Base-by-base conservation (phyloP, 2,888 invertebrate species). In the Aelia acuminata region DNA sequence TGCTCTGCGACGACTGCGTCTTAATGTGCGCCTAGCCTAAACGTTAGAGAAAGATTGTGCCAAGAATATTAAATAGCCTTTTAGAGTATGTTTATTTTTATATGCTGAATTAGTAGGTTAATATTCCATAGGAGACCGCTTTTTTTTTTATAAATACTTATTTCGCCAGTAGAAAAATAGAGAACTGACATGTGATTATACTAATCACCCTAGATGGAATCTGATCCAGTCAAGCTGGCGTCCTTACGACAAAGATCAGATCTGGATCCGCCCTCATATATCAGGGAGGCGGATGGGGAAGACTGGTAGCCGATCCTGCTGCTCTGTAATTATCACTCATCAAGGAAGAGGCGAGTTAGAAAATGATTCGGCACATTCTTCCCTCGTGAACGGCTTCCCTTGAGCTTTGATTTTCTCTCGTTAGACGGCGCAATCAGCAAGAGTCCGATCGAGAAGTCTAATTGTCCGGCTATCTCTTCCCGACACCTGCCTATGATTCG, bases 351-450 rank as follows among this genome's bases (percentile, higher is more conserved):
- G 43, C 43, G 43, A 43, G 80, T 80, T 80, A 80, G 43, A 47
- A 80, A 80, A 80, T 80, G 80, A 80, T 80, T 80, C 80, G 80
- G 43, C 80, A 47, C 80, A 80, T 80, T 80, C 80, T 80, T 80
- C 18, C 26, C 31, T 20, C 53, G n/a, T 53, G 53, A 53, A 53
- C 70, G 35, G 70, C 63, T 63, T 63, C 39, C 8, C 20, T 39
- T 1, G 1, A 39, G 75, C 80, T 80, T 80, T 80, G 80, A 80
- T 80, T 80, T 80, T 80, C 43, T 43, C 80, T 80, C 80, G 80
- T 80, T 80, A 80, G 80, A 39, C 22, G 22, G 43, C n/a, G 80
- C 80, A 80, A 80, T 80, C 80, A 80, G n/a, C 80, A 80, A 26
- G 0, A 35, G 43, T 47, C 80, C 80, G 80, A 80, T 80, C 80